Conservation (phyloP, 2,113 vertebrate species). For the Crotophaga sulcirostris region DNA sequence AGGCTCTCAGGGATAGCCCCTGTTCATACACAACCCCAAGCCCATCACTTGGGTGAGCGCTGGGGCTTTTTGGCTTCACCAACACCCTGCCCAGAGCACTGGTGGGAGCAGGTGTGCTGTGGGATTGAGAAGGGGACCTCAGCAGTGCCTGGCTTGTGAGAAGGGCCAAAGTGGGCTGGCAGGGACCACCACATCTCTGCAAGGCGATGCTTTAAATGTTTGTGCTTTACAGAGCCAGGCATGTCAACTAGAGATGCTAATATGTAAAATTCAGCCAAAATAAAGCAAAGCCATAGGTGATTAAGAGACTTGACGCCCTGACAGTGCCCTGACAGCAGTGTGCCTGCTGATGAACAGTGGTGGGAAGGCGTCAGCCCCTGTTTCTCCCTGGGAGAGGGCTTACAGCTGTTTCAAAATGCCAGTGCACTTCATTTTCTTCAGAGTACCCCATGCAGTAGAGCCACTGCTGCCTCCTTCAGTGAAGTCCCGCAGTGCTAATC, state of each 20-base stretch:
- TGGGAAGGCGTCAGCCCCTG: neutral
- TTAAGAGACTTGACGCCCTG: neutral
- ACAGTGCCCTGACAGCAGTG: neutral
- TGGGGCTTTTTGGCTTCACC: rapidly evolving
- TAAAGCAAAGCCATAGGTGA: neutral
- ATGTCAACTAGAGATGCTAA: neutral
- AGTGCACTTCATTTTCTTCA: neutral
- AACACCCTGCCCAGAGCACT: rapidly evolving
- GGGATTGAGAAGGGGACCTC: neutral
- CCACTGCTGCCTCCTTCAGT: rapidly evolving
- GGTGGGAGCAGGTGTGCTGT: neutral
- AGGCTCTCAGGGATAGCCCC: neutral
- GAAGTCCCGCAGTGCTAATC: neutral
- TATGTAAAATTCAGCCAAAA: neutral
- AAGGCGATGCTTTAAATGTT: neutral
- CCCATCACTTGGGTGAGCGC: neutral
- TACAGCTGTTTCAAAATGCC: neutral
- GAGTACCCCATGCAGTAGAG: rapidly evolving
- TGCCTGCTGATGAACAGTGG: neutral
- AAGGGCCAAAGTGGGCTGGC: neutral
- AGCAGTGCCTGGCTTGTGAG: neutral
- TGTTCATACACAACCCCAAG: neutral
- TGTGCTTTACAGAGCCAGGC: rapidly evolving
- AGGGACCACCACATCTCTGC: neutral
- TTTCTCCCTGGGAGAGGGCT: neutral